phyloP scores from a whole-genome alignment of 1,140 invertebrate genomes.

The Drosophila gunungcola region DNA sequence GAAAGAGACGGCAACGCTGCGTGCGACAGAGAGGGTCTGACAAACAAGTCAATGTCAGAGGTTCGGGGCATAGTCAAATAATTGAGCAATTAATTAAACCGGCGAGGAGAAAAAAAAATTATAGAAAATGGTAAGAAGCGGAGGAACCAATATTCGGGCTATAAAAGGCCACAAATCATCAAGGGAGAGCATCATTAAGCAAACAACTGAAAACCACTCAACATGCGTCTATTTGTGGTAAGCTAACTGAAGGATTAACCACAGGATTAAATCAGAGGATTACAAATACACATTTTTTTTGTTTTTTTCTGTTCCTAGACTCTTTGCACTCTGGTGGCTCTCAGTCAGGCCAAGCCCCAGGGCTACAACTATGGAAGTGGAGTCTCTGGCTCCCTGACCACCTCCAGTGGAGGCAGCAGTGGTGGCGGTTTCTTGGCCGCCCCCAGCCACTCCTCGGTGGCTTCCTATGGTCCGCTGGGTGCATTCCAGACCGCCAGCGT shows the following conservation, averaged over 20 bases:
- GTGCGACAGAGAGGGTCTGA: conserved; percentile 15
- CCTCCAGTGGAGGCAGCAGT: conserved; percentile 3
- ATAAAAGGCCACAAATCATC: conserved; percentile 67
- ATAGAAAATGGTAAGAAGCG: conserved; percentile 51
- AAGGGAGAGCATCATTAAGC: conserved; percentile 70
- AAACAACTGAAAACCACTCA: conserved; percentile 65
- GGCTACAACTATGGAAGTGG: conserved; percentile 78
- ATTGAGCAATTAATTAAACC: conserved; percentile 81
- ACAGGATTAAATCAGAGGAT: background rate
- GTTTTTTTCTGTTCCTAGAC: conserved; percentile 36
- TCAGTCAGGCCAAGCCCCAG: conserved; percentile 74
- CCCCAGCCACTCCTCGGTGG: conserved; percentile 51
- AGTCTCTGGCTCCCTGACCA: conserved; percentile 54
- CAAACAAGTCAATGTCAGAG: conserved; percentile 76
- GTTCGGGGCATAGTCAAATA: conserved; percentile 69
- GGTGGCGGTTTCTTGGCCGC: conserved; percentile 39
- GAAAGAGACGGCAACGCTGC: conserved; percentile 8
- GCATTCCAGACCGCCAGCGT: conserved; percentile 70
- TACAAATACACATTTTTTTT: background rate
- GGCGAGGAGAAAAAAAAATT: conserved; percentile 48
- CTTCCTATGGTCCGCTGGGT: conserved; percentile 62
- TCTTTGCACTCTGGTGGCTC: conserved; percentile 55
- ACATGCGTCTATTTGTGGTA: conserved; percentile 82
- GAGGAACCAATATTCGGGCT: conserved; percentile 49
- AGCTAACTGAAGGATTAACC: conserved; percentile 10